Percentiles rank a stretch among this genome's conserved stretches.
phyloP scores from a whole-genome alignment of 2,797 vertebrate species.

The Arremon aurantiirostris region DNA sequence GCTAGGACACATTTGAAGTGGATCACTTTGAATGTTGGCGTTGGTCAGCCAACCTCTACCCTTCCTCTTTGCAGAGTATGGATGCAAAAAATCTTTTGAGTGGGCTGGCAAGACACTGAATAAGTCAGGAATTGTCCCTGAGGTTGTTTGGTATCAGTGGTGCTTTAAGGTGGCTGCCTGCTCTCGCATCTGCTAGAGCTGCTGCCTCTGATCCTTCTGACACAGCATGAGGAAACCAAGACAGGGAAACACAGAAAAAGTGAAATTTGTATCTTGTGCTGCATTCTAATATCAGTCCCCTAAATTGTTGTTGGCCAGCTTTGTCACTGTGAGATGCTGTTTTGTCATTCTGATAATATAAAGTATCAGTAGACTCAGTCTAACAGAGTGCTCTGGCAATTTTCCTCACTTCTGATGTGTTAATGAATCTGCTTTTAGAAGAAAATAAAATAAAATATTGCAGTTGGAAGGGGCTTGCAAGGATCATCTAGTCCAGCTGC shows the following conservation, averaged over 20 bases:
- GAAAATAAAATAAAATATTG: neutral
- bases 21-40: rapidly evolving
- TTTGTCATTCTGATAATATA: neutral
- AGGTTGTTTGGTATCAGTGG: neutral
- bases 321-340: neutral
- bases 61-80: neutral
- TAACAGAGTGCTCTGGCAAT: neutral
- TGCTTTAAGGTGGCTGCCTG: neutral
- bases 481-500: neutral
- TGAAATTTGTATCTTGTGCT: neutral
- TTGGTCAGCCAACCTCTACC: neutral
- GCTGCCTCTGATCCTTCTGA: neutral
- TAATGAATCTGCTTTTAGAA: neutral
- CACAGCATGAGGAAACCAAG: neutral
- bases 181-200: neutral
- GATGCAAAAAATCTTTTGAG: rapidly evolving
- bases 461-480: neutral
- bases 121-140: neutral
- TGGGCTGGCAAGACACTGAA: neutral
- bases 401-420: neutral
- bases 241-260: rapidly evolving
- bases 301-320: neutral
- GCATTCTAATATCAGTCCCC: neutral
- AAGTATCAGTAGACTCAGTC: neutral
- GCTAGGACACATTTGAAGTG: neutral